These are phyloP conservation scores for Lasioglossum lativentre DNA, from an alignment of 2,888 invertebrate genomes.

Conservation along the genomic window DNA sequence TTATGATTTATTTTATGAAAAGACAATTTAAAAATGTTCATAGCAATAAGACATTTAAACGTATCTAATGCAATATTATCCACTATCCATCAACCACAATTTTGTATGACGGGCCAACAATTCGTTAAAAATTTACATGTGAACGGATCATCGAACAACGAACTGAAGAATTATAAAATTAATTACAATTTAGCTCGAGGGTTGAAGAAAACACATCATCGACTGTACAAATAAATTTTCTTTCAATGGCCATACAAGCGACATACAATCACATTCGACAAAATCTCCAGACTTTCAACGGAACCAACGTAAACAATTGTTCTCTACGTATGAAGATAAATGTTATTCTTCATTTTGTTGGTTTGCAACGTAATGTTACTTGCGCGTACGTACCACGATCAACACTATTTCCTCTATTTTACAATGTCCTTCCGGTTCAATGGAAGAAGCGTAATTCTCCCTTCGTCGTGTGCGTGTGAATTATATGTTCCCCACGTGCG, in stretches of 20 bases:
- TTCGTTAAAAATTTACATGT: neutral
- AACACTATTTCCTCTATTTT: constrained; percentile 34
- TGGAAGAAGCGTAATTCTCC: constrained; percentile 43
- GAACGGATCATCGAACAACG: neutral
- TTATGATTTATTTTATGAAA: too few species aligned
- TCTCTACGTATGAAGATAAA: neutral
- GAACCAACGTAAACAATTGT: neutral
- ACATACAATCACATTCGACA: constrained; percentile 1
- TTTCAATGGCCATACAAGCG: constrained; percentile 6
- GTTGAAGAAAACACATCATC: neutral
- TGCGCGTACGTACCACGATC: neutral
- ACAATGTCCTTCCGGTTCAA: constrained; percentile 51
- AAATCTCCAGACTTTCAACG: neutral
- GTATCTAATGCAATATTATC: too few species aligned
- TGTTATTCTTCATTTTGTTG: neutral
- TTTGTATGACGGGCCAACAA: neutral
- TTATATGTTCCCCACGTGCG: constrained; percentile 34
- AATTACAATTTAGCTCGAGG: neutral
- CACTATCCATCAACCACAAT: too few species aligned
- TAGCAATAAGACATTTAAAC: neutral
- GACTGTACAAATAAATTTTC: neutral
- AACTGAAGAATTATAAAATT: neutral
- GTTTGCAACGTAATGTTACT: neutral
- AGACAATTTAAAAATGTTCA: neutral
- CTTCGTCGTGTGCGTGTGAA: constrained; percentile 60